A percentile compares a stretch with the other conserved stretches of the same genome.
Evolutionary conservation across 2,797 vertebrate species (phyloP).

Genomic region (Urocyon cinereoargenteus): DNA sequence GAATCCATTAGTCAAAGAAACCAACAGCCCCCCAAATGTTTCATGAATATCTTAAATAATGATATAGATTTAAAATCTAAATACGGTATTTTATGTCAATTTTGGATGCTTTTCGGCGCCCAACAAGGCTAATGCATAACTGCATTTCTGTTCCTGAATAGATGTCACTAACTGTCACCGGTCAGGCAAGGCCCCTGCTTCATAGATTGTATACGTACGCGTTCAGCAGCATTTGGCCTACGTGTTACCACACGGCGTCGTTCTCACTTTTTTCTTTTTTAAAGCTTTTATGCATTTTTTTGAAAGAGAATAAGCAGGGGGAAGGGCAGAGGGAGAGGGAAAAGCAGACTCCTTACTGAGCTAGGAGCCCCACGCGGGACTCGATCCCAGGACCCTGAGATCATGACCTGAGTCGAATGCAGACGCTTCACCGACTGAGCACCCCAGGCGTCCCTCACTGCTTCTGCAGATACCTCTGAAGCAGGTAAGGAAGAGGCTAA

Average conservation of each 20-base stretch:
- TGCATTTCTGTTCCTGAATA: neutral
- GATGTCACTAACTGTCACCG: neutral
- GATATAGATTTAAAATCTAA: neutral
- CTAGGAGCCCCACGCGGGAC: no score
- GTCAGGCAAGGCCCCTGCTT: no score
- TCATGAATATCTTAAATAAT: neutral
- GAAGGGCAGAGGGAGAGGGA: no score
- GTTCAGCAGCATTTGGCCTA: neutral
- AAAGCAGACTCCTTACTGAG: no score
- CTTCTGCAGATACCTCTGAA: neutral
- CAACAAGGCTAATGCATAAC: fast-evolving
- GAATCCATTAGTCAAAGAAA: neutral
- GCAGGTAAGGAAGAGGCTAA: fast-evolving
- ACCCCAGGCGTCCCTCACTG: no score
- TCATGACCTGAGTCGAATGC: no score
- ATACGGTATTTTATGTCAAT: neutral
- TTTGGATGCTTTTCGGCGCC: neutral
- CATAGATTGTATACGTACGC: fast-evolving
- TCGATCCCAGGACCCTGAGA: no score
- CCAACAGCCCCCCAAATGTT: neutral
- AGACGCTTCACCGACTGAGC: no score
- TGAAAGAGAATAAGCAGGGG: no score
- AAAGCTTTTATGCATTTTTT: no score
- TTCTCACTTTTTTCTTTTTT: no score
- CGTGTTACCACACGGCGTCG: neutral